Percentiles rank a stretch among this genome's conserved stretches.
Evolutionary conservation across 2,888 invertebrate species (phyloP).

Genomic region (Harpagoxenus sublaevis): DNA sequence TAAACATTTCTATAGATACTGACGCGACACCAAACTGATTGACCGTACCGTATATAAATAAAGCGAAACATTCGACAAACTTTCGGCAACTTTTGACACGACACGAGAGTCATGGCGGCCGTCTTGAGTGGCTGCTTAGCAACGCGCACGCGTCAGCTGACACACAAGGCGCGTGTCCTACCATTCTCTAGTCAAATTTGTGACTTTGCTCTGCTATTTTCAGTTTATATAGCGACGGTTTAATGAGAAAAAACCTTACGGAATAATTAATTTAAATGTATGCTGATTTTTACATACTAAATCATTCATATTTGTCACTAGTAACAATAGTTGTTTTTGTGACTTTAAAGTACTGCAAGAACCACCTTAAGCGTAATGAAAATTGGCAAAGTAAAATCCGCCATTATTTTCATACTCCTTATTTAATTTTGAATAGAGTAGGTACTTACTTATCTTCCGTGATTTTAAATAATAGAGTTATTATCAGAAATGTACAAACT

Average conservation of each 20-base stretch:
- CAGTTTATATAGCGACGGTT: neutral
- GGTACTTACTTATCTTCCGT: neutral
- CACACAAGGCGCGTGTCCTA: too few species aligned
- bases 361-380: neutral
- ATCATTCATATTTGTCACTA: neutral
- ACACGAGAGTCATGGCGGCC: too few species aligned
- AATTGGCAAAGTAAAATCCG: neutral
- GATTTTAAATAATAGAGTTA: neutral
- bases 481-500: neutral
- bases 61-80: too few species aligned
- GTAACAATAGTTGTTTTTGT: neutral
- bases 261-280: constrained; percentile 2
- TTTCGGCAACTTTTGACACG: too few species aligned
- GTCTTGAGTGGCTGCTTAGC: too few species aligned
- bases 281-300: constrained; percentile 8
- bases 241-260: neutral
- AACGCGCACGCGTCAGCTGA: too few species aligned
- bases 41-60: too few species aligned
- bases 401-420: neutral
- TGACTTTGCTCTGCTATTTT: neutral
- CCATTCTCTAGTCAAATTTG: neutral
- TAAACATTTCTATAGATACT: too few species aligned
- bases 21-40: too few species aligned
- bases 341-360: too few species aligned
- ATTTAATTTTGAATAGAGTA: neutral